A percentile compares a stretch with the other conserved stretches of the same genome.
Evolutionary conservation across 2,797 vertebrate genomes (phyloP).

Genomic region (Falco novaeseelandiae): DNA sequence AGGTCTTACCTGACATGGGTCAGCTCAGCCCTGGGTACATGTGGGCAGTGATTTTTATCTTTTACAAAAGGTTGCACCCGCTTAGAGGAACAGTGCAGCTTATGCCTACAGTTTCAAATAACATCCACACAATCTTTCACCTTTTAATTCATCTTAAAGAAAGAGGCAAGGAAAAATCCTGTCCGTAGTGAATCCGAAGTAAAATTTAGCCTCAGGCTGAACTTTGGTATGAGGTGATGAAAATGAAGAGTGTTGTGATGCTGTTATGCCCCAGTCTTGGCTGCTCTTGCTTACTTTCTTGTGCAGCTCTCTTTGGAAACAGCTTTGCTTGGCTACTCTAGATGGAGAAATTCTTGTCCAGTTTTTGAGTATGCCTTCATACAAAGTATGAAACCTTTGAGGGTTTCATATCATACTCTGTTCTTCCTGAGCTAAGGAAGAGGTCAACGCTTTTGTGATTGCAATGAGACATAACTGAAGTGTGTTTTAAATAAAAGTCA

Average conservation of each 20-base stretch:
- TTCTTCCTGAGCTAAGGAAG: background rate
- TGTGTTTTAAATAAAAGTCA: background rate
- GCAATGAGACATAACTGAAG: background rate
- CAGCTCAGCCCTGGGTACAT: background rate
- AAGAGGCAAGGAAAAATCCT: background rate
- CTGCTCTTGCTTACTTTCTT: background rate
- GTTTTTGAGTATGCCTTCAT: background rate
- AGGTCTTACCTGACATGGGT: background rate
- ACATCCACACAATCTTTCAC: background rate
- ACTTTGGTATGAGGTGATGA: background rate
- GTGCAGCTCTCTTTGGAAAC: background rate
- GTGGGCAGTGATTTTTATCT: background rate
- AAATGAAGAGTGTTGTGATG: background rate
- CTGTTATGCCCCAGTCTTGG: background rate
- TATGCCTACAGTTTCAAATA: background rate
- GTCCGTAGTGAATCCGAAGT: accelerated
- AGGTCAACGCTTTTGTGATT: background rate
- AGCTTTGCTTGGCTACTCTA: background rate
- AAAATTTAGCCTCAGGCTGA: background rate
- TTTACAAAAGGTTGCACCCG: background rate
- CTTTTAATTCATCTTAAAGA: background rate
- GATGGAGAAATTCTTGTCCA: background rate
- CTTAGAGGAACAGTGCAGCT: background rate
- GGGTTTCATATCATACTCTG: background rate
- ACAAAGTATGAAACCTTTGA: background rate